Conservation (phyloP, 2,113 vertebrate genomes). For the Limnothrissa miodon region DNA sequence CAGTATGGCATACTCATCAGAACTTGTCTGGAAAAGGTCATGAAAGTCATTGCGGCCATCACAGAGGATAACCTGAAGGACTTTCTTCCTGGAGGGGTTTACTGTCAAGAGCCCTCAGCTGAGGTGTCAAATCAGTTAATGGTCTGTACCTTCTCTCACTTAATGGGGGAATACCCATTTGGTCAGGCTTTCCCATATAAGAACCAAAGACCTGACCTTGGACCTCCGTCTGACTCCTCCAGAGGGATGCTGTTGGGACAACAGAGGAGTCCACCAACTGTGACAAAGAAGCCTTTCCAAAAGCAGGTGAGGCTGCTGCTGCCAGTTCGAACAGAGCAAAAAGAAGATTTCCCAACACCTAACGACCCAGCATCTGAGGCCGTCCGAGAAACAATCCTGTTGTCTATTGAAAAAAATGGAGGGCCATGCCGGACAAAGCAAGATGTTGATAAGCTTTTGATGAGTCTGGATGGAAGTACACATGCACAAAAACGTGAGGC, state of each 20-base stretch:
- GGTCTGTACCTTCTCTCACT: constrained; percentile 63
- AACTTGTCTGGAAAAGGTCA: constrained; percentile 61
- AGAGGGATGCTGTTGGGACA: background rate
- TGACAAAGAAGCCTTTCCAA: background rate
- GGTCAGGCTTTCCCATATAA: constrained; percentile 30
- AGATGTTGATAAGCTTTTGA: constrained; percentile 68
- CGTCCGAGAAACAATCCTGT: background rate
- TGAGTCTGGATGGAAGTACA: constrained; percentile 54
- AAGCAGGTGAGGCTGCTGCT: background rate
- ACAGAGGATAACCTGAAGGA: constrained; percentile 65
- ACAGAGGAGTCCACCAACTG: constrained; percentile 32
- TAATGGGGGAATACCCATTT: constrained; percentile 70
- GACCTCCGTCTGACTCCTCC: background rate
- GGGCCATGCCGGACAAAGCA: constrained; percentile 67
- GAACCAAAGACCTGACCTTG: constrained; percentile 36
- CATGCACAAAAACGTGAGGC: constrained; percentile 59
- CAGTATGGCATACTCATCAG: constrained; percentile 64
- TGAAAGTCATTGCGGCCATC: constrained; percentile 63
- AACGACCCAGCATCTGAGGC: background rate
- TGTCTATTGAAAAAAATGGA: constrained; percentile 47
- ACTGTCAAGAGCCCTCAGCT: constrained; percentile 50
- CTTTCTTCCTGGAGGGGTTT: constrained; percentile 70
- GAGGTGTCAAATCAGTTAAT: constrained; percentile 52
- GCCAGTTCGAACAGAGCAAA: background rate
- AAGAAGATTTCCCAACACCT: constrained; percentile 37